Evolutionary conservation across 2,888 invertebrate genomes (phyloP).

Genomic region (Geotrupes spiniger): DNA sequence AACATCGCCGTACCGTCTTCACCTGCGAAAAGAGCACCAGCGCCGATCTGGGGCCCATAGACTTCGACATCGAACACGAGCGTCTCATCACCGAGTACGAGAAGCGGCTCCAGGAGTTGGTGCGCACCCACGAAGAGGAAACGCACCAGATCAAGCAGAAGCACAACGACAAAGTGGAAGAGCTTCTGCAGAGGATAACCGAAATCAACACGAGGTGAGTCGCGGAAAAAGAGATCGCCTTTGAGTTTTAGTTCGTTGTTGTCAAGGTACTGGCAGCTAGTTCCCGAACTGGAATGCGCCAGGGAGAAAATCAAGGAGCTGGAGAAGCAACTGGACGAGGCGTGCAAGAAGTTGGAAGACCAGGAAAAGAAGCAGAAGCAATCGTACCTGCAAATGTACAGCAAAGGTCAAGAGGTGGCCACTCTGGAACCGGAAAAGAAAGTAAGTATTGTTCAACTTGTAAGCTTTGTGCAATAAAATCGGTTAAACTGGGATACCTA

Average conservation of each 20-base stretch:
- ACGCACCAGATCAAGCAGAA: conserved; percentile 74
- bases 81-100: conserved; percentile 71
- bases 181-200: conserved; percentile 66
- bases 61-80: conserved; percentile 64
- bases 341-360: conserved; percentile 65
- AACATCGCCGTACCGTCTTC: conserved; percentile 19
- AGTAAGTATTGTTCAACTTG: conserved; percentile 51
- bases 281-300: conserved; percentile 71
- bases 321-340: conserved; percentile 70
- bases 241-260: too few relatives aligned
- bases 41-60: conserved; percentile 42
- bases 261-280: conserved; percentile 68
- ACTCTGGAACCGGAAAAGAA: conserved; percentile 67
- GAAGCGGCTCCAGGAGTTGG: conserved; percentile 70
- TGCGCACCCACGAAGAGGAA: conserved; percentile 62
- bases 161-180: conserved; percentile 78
- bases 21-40: conserved; percentile 38
- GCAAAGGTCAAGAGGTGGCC: conserved; percentile 76
- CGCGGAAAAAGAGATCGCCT: not conserved
- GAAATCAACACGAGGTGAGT: conserved; percentile 72
- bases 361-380: conserved; percentile 72
- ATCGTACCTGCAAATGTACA: conserved; percentile 79
- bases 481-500: too few relatives aligned
- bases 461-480: too few relatives aligned
- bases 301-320: conserved; percentile 68